Evolutionary conservation across 1,140 invertebrate genomes (phyloP).

Genomic region (Drosophila arawakana): DNA sequence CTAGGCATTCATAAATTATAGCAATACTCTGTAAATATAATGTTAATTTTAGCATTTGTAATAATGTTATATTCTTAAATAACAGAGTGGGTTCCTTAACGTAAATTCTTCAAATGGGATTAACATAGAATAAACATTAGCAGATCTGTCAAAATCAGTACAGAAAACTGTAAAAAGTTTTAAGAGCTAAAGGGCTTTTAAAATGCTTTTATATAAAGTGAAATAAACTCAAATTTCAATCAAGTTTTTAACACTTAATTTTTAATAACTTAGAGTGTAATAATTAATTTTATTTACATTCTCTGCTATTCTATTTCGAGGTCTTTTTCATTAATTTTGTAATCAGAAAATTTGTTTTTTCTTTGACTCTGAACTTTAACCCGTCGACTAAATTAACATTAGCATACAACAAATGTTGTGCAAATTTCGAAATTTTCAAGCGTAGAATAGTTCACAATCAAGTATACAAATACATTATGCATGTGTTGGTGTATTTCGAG

Average conservation of each 20-base stretch:
- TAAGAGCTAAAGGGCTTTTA: not conserved
- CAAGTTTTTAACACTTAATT: too few relatives aligned
- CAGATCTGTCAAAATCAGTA: not conserved
- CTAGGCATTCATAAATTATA: slow-evolving; percentile 42
- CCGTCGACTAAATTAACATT: not conserved
- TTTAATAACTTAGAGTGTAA: not conserved
- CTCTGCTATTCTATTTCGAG: not conserved
- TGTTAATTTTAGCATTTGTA: slow-evolving; percentile 28
- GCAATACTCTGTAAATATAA: slow-evolving; percentile 4
- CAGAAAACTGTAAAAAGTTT: not conserved
- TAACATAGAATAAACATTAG: not conserved
- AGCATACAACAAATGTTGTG: not conserved
- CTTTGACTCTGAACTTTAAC: slow-evolving; percentile 3
- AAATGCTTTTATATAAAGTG: not conserved
- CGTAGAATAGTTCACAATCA: not conserved
- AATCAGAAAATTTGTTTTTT: slow-evolving; percentile 2
- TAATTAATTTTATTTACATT: not conserved
- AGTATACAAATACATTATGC: not conserved
- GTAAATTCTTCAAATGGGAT: slow-evolving; percentile 13
- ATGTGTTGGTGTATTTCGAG: slow-evolving; percentile 1
- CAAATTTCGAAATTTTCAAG: slow-evolving; percentile 30
- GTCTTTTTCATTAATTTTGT: not conserved
- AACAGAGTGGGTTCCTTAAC: slow-evolving; percentile 13
- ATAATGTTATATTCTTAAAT: slow-evolving; percentile 15
- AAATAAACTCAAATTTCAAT: too few relatives aligned